Conservation (phyloP, 1,140 invertebrate species). For the Hycleus phaleratus region DNA sequence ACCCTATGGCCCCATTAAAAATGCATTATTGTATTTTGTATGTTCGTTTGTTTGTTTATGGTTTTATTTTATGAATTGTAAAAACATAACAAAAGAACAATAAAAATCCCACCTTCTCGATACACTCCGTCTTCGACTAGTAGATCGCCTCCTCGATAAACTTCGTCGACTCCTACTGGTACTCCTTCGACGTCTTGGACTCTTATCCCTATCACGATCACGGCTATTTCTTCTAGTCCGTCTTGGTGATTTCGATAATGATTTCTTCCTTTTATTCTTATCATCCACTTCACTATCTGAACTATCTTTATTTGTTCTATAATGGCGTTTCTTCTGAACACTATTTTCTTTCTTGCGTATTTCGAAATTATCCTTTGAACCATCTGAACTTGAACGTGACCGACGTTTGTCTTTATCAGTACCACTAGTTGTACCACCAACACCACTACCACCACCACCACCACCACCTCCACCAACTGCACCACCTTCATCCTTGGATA, state of each 20-base stretch:
- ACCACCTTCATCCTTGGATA: constrained; percentile 15
- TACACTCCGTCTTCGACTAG: constrained; percentile 34
- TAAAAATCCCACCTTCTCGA: constrained; percentile 34
- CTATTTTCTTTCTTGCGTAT: constrained; percentile 69
- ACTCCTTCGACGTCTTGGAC: constrained; percentile 31
- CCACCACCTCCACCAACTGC: constrained; percentile 35
- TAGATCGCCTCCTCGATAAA: constrained; percentile 23
- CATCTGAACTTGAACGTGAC: constrained; percentile 34
- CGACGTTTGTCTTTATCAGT: constrained; percentile 39
- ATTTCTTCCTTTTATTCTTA: constrained; percentile 33
- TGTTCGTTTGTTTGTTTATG: too few relatives aligned
- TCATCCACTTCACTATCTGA: constrained; percentile 51
- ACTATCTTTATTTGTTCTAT: constrained; percentile 75
- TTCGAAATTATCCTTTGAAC: constrained; percentile 57
- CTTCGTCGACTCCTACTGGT: constrained; percentile 16
- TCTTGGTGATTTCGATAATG: constrained; percentile 40
- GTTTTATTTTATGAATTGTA: too few relatives aligned
- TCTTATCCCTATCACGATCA: constrained; percentile 24
- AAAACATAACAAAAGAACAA: neutral
- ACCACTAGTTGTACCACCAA: constrained; percentile 26
- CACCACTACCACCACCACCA: constrained; percentile 23
- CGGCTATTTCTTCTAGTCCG: constrained; percentile 31
- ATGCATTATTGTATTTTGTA: too few relatives aligned
- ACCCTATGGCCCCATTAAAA: too few relatives aligned
- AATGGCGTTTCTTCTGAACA: constrained; percentile 74